Evolutionary conservation across 2,113 vertebrate genomes (phyloP), one percentile per base, ranked within the genome.

Genomic region (Struthidea cinerea): DNA sequence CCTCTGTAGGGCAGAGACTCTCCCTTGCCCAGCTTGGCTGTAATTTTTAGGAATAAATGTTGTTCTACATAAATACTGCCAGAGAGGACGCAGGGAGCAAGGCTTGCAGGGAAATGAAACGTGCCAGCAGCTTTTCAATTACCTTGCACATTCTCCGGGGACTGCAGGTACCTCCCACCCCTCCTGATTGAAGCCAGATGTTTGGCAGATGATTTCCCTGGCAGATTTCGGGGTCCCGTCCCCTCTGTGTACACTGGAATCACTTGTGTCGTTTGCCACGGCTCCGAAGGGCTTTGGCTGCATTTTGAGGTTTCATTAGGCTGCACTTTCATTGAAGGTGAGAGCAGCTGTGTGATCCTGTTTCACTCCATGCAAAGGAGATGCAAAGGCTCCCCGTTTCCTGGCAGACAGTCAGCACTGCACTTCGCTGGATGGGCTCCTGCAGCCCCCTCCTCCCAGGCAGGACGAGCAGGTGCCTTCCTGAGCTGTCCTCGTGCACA

Each of bases 381-480:
- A 7, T 7, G 77, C 0, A 6, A 4, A 52, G 39, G 77, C 23
- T 71, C 35, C 60, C 61, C 4, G 0, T 30, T 46, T 21, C 2
- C 93, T 96, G 94, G 94, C 93, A 65, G 4, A 3, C 7, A 16
- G 12, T 60, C 91, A 91, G 53, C 74, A 2, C 49, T 74, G 74
- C 81, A 28, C 93, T 94, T 49, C 16, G 61, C 55, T 69, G 53
- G 57, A 2, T 11, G 47, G 68, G n/a, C 47, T 87, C 16, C 32
- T 89, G 91, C 35, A 77, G 68, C 60, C 65, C 70, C 59, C 35
- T 53, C 41, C 57, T 49, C 14, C 4, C 50, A 52, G n/a, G 42
- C 63, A 47, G 42, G 59, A 33, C 14, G 2, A 82, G 1, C 95
- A 94, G 95, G 94, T 95, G 93, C 89, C 87, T 96, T 37, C n/a